Evolutionary conservation across 2,113 vertebrate genomes (phyloP), one percentile per base, ranked within the genome.

Genomic region (Lates calcarifer): DNA sequence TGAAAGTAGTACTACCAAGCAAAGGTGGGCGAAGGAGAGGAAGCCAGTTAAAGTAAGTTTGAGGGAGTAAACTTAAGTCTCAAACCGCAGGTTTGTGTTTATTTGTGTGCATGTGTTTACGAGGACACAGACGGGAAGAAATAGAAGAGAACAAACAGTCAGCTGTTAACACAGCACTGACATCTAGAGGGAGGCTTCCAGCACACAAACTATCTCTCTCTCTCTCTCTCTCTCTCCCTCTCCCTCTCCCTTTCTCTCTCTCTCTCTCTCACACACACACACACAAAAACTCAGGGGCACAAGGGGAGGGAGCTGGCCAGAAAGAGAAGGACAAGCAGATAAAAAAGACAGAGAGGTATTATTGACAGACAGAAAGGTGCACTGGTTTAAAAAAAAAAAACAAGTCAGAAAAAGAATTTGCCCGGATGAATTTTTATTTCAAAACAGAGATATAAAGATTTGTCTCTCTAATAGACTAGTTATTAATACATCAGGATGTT

Each of bases 151-250:
- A 77, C 73, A 83, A 86, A 77, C 81, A 74, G 72, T 63, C 49
- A 82, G 78, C 72, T 68, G 73, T 84, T 89, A 77, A 92, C 80
- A 89, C 87, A 84, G 84, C 76, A 87, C 89, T 94, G 92, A 92
- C 92, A 93, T 90, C 92, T 91, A 92, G 86, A 88, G 89, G 87
- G 81, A 86, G 76, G 89, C 45, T 77, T 78, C 72, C 84, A 89
- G 49, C 78, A 84, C 69, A 51, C 22, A 51, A 20, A 37, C 24
- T 43, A 13, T 57, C 65, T 62, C 22, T 29, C 31, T n/a, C 53
- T 12, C 10, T 43, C 39, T 13, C 39, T 11, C 39, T 17, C 43
- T 17, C 43, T 17, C 43, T 20, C 18, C 10, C 5, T 22, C 47
- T 9, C 47, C 7, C 18, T 22, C 5, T 22, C 47, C 3, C 47